Percentiles rank a stretch among this genome's conserved stretches.
These are phyloP conservation scores for Caenorhabditis sp. DNA, from an alignment of 2,888 invertebrate genomes.

Conservation along the genomic window DNA sequence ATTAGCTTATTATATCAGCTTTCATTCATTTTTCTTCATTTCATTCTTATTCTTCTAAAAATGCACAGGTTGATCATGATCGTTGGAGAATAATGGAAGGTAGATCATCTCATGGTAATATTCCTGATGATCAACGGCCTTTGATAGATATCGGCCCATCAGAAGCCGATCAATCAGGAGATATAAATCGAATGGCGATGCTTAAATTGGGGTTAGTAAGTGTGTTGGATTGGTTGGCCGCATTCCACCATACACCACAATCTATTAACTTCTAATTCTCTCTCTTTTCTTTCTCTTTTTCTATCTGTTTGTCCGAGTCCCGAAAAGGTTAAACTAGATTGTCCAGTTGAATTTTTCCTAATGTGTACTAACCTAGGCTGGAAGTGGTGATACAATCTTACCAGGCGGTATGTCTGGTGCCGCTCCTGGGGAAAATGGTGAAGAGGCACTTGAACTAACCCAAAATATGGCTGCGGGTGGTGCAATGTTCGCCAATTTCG, in stretches of 20 bases:
- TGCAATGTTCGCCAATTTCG: conserved; percentile 61
- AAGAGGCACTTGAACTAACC: conserved; percentile 55
- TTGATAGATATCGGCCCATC: conserved; percentile 38
- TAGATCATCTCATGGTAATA: background rate
- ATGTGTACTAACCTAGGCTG: conserved; percentile 26
- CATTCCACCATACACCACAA: conserved; percentile 8
- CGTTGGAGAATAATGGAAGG: conserved; percentile 47
- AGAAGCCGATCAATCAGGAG: conserved; percentile 2
- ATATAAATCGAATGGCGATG: conserved; percentile 20
- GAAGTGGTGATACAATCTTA: conserved; percentile 35
- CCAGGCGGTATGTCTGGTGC: conserved; percentile 5
- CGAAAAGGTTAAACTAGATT: background rate
- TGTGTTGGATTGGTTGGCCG: background rate
- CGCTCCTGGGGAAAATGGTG: conserved; percentile 19
- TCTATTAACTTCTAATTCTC: background rate
- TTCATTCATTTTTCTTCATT: background rate
- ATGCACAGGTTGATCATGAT: conserved; percentile 54
- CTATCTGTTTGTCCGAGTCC: background rate
- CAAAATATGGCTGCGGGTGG: conserved; percentile 37
- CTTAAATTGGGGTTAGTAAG: conserved; percentile 42
- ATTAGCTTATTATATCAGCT: conserved; percentile 4
- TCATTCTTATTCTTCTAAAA: conserved; percentile 3
- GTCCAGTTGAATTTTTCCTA: background rate
- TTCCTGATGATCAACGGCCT: conserved; percentile 33
- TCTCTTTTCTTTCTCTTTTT: background rate